Conservation (phyloP, 2,888 invertebrate genomes). For the Mesorhabditis belari region DNA sequence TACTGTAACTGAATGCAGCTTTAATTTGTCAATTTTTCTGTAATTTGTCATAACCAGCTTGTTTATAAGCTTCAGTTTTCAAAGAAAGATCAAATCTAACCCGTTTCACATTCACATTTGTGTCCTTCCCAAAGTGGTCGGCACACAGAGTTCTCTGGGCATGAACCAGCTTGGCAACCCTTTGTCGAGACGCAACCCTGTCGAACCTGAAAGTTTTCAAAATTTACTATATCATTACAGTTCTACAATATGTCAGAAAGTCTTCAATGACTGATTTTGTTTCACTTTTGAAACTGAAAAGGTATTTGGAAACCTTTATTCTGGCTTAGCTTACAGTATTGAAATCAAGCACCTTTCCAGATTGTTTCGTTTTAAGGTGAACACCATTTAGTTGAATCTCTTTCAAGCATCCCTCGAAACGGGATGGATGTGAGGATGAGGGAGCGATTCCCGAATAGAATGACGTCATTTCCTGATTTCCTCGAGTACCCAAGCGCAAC, state of each 20-base stretch:
- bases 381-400: conserved; percentile 31
- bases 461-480: conserved; percentile 11
- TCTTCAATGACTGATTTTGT: too few relatives aligned
- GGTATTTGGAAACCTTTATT: background rate
- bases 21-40: too few relatives aligned
- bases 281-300: too few relatives aligned
- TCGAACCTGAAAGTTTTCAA: conserved; percentile 16
- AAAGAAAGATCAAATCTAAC: conserved; percentile 10
- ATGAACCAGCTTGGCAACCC: conserved; percentile 34
- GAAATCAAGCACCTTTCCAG: conserved; percentile 35
- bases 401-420: conserved; percentile 45
- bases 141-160: conserved; percentile 40
- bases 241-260: too few relatives aligned
- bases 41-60: too few relatives aligned
- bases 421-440: conserved; percentile 45
- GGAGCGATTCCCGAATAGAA: conserved; percentile 48
- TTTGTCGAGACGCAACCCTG: conserved; percentile 41
- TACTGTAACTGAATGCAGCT: too few relatives aligned
- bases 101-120: conserved; percentile 36
- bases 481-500: background rate
- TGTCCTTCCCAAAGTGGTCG: conserved; percentile 47
- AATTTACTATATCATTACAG: too few relatives aligned
- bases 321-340: too few relatives aligned
- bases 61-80: too few relatives aligned
- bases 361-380: conserved; percentile 39